Percentiles rank a stretch among this genome's conserved stretches.
Evolutionary conservation across 2,888 invertebrate species (phyloP).

Genomic region (Cylindroiulus punctatus): DNA sequence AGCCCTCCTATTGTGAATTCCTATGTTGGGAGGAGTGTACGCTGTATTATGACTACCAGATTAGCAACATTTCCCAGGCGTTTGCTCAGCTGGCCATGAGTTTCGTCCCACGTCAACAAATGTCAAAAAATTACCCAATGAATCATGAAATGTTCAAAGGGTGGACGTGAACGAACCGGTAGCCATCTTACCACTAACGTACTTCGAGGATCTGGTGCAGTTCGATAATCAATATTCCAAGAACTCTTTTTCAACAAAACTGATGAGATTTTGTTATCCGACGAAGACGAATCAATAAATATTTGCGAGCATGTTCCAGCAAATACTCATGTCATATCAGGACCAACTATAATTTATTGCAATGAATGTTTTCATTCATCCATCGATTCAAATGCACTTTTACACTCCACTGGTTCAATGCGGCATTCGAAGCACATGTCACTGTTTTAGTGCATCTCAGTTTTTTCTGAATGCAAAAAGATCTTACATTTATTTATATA

Average conservation of each 20-base stretch:
- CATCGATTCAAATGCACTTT: neutral
- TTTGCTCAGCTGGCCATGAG: conserved; percentile 8
- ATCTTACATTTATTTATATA: neutral
- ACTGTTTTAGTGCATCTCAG: neutral
- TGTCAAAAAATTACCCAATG: conserved; percentile 8
- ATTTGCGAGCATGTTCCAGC: neutral
- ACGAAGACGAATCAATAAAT: neutral
- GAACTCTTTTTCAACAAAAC: neutral
- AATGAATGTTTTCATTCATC: neutral
- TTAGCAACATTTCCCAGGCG: neutral
- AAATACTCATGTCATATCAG: neutral
- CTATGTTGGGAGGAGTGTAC: neutral
- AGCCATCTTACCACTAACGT: neutral
- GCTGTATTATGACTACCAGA: neutral
- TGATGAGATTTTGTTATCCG: neutral
- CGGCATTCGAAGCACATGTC: neutral
- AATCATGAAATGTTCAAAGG: neutral
- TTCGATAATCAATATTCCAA: neutral
- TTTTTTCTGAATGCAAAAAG: neutral
- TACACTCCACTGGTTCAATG: too few species aligned
- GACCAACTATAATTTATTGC: conserved; percentile 11
- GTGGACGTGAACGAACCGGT: neutral
- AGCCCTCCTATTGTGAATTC: conserved; percentile 11
- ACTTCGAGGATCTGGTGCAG: neutral
- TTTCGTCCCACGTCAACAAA: neutral